phyloP scores from a whole-genome alignment of 2,888 invertebrate species.

The Asteroscopus sphinx region DNA sequence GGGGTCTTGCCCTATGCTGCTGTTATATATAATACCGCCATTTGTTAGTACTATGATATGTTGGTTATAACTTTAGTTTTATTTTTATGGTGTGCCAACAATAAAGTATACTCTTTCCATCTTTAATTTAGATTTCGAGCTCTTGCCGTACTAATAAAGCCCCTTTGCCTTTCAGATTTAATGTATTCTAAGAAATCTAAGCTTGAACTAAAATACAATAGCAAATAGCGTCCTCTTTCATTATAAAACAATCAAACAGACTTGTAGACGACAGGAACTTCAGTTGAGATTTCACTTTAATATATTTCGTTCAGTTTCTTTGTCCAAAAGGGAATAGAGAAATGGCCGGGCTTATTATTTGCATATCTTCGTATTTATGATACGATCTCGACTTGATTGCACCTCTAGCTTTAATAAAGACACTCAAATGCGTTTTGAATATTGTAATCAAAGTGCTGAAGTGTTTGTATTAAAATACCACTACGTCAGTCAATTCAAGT shows the following conservation, averaged over 20 bases:
- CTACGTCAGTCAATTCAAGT: too few relatives aligned
- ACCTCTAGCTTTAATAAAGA: conserved; percentile 18
- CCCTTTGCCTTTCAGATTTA: too few relatives aligned
- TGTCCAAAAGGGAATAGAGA: conserved; percentile 39
- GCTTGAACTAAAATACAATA: not conserved
- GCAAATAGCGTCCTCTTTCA: conserved; percentile 9
- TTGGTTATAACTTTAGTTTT: too few relatives aligned
- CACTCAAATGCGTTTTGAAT: conserved; percentile 34
- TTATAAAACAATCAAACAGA: conserved; percentile 25
- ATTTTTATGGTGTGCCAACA: too few relatives aligned
- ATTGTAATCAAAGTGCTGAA: not conserved
- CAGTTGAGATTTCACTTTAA: conserved; percentile 22
- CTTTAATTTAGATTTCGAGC: too few relatives aligned
- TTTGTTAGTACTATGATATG: too few relatives aligned
- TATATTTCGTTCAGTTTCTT: conserved; percentile 31
- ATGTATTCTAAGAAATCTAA: too few relatives aligned
- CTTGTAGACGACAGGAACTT: conserved; percentile 8
- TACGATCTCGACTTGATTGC: conserved; percentile 35
- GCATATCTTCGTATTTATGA: conserved; percentile 51
- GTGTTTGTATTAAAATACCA: too few relatives aligned
- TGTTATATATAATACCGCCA: too few relatives aligned
- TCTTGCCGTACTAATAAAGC: too few relatives aligned
- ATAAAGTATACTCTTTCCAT: too few relatives aligned
- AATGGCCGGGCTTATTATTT: conserved; percentile 42
- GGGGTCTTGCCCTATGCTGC: too few relatives aligned